Conservation (phyloP, 2,797 vertebrate genomes). For the Manis pentadactyla region DNA sequence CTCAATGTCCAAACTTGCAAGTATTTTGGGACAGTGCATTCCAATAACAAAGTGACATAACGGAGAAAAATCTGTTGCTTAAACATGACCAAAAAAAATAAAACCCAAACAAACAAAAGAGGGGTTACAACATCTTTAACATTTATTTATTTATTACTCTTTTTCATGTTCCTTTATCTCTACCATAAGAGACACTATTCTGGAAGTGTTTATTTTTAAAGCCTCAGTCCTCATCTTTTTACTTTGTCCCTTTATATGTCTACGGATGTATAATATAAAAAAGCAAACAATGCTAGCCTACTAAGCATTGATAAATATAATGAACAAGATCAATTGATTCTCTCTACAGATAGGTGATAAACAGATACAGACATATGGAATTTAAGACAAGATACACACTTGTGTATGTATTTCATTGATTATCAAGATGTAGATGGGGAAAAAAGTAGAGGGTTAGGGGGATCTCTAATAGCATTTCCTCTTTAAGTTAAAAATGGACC, state of each 20-base stretch:
- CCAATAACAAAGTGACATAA: conserved; percentile 10
- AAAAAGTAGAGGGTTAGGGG: background rate
- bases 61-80: background rate
- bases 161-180: background rate
- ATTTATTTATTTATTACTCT: background rate
- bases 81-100: background rate
- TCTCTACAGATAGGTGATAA: too few relatives aligned
- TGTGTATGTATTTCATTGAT: background rate
- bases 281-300: background rate
- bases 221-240: background rate
- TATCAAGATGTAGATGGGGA: background rate
- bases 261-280: background rate
- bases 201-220: background rate
- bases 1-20: conserved; percentile 6
- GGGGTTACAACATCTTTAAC: background rate
- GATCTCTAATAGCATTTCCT: background rate
- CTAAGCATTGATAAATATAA: background rate
- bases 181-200: background rate
- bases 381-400: background rate
- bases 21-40: conserved; percentile 21
- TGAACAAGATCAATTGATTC: background rate
- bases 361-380: background rate
- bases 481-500: background rate
- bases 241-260: background rate
- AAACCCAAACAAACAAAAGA: background rate